Evolutionary conservation across 1,140 invertebrate species (phyloP), one percentile per base, ranked within the genome.

Genomic region (Euwallacea similis): DNA sequence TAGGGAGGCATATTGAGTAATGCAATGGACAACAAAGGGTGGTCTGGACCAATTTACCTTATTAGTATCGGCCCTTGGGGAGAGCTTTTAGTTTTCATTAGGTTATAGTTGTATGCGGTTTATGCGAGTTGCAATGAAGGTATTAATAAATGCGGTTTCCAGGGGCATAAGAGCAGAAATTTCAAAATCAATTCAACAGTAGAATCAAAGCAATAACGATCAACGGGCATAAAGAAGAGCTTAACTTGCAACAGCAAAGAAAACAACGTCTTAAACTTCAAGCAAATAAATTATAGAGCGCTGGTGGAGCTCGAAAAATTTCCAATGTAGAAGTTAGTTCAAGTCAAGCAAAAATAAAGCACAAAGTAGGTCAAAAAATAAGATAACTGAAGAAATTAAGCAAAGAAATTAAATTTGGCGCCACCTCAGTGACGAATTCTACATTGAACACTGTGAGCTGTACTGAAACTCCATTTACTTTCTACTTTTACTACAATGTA

Each of bases 11-110:
- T 50, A 50, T 11, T 50, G 46, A 50, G 46, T 50, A 50, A 50
- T 50, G 46, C 46, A 50, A 7, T 50, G 46, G 46, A 13, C 46
- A 50, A 50, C 46, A 50, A 50, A 50, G 46, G 2, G 46, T 6
- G 9, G 46, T 10, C 46, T 7, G 46, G 46, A 50, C 9, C 46
- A 50, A 50, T 50, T 50, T 50, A 50, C 46, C 46, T 50, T 50
- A 50, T 50, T 50, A 50, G 46, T 11, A 50, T 50, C 13, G 13
- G 46, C 9, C 46, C 46, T 50, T 11, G 2, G 46, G 46, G 46
- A 50, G 46, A 50, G 46, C 46, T 50, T 50, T 50, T 13, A 50
- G 46, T 50, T 50, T 50, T 50, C 46, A 50, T 50, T 50, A 50
- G 13, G 46, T 50, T 50, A 50, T 11, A 4, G 21, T 33, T 33